Percentiles rank a stretch among this genome's conserved stretches.
Conservation (phyloP, 2,797 vertebrate species). For the Percopsis omiscomaycus region DNA sequence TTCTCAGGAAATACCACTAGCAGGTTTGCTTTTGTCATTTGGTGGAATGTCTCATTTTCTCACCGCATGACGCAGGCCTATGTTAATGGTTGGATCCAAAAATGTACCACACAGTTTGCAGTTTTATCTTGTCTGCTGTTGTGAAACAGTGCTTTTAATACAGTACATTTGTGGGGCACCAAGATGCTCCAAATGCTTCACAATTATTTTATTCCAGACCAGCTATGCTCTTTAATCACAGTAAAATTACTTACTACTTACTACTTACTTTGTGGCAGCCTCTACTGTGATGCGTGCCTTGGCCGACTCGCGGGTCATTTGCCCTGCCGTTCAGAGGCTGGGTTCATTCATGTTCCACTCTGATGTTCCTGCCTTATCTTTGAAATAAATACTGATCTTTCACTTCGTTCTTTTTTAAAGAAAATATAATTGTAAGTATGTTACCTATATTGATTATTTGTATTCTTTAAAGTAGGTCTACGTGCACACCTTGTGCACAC, state of each 20-base stretch:
- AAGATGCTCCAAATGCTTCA: too few relatives aligned
- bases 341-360: slow-evolving; percentile 1
- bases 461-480: neutral
- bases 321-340: neutral
- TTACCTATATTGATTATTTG: too few relatives aligned
- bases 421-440: neutral
- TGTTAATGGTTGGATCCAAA: slow-evolving; percentile 31
- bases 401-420: neutral
- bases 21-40: slow-evolving; percentile 19
- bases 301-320: neutral
- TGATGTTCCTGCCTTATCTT: slow-evolving; percentile 2
- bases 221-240: too few relatives aligned
- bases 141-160: too few relatives aligned
- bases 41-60: slow-evolving; percentile 39
- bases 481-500: neutral
- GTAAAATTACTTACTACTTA: too few relatives aligned
- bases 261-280: too few relatives aligned
- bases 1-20: slow-evolving; percentile 36
- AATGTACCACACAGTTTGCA: neutral
- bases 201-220: too few relatives aligned
- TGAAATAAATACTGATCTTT: neutral
- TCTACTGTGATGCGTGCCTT: slow-evolving; percentile 1
- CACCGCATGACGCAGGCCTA: slow-evolving; percentile 20
- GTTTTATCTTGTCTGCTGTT: neutral
- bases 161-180: too few relatives aligned